phyloP scores from a whole-genome alignment of 2,888 invertebrate species.

The Acholoe squamosa region DNA sequence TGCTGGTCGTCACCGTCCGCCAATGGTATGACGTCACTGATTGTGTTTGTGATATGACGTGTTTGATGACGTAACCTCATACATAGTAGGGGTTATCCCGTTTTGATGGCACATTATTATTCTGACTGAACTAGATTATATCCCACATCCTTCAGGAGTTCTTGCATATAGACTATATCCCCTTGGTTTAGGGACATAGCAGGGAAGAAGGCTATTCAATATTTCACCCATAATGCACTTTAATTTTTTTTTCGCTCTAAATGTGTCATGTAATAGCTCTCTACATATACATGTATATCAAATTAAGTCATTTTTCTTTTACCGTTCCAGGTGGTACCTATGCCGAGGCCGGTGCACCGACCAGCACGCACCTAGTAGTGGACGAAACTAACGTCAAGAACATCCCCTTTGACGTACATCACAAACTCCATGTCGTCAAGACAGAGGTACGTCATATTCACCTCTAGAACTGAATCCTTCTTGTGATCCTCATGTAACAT shows the following conservation, averaged over 20 bases:
- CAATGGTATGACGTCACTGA: slow-evolving; percentile 46
- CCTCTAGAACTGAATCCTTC: not conserved
- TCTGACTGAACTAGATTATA: too few species aligned
- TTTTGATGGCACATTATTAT: too few species aligned
- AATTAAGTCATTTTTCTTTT: not conserved
- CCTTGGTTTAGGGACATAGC: too few species aligned
- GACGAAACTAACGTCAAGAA: slow-evolving; percentile 81
- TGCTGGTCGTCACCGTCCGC: slow-evolving; percentile 27
- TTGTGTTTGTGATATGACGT: not conserved
- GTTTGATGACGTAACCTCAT: too few species aligned
- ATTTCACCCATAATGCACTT: too few species aligned
- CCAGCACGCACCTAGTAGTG: slow-evolving; percentile 94
- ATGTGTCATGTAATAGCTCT: too few species aligned
- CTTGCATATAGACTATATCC: too few species aligned
- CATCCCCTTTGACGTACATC: slow-evolving; percentile 74
- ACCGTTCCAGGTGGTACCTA: slow-evolving; percentile 88
- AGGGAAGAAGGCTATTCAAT: too few species aligned
- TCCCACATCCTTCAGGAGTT: too few species aligned
- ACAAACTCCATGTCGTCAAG: slow-evolving; percentile 76
- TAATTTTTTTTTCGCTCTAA: too few species aligned
- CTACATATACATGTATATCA: not conserved
- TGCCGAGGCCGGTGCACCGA: slow-evolving; percentile 89
- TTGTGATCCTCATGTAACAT: too few species aligned
- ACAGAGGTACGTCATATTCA: slow-evolving; percentile 76
- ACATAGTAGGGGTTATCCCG: too few species aligned